phyloP scores from a whole-genome alignment of 2,797 vertebrate genomes.

The Apogon talboti region DNA sequence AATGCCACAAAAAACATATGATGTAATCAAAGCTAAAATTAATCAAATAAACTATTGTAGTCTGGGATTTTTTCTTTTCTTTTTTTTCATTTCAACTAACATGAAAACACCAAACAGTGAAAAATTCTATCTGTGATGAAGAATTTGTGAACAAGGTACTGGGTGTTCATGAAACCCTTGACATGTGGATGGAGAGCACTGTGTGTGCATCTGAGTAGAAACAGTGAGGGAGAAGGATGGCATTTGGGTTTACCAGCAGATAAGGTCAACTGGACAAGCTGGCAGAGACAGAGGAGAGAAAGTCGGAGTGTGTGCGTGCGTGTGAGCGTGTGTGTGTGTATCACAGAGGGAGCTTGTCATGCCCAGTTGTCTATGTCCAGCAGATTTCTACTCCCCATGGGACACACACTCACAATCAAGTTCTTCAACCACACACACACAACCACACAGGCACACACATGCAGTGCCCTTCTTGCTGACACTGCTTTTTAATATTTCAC shows the following conservation, averaged over 20 bases:
- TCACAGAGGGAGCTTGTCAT: conserved; percentile 66
- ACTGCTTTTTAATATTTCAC: conserved; percentile 80
- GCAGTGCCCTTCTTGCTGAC: conserved; percentile 72
- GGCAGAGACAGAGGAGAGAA: conserved; percentile 52
- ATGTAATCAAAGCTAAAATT: too few species aligned
- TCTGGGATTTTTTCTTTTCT: too few species aligned
- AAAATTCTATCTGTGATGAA: neutral
- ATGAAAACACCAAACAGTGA: conserved; percentile 5
- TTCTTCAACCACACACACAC: neutral
- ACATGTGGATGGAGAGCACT: conserved; percentile 5
- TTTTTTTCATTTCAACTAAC: too few species aligned
- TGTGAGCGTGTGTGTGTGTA: conserved; percentile 33
- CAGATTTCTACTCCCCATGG: conserved; percentile 71
- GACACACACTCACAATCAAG: conserved; percentile 35
- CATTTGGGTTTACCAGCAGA: conserved; percentile 58
- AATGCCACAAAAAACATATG: too few species aligned
- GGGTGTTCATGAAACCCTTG: conserved; percentile 33
- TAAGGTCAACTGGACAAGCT: conserved; percentile 66
- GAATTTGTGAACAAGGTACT: conserved; percentile 10
- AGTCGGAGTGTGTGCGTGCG: conserved; percentile 21
- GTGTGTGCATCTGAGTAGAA: conserved; percentile 7
- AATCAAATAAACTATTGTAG: too few species aligned
- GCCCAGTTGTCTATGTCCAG: conserved; percentile 73
- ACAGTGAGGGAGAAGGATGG: conserved; percentile 12
- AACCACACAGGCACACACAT: conserved; percentile 27